Evolutionary conservation across 2,797 vertebrate species (phyloP).

Genomic region (Syngnathus acus): DNA sequence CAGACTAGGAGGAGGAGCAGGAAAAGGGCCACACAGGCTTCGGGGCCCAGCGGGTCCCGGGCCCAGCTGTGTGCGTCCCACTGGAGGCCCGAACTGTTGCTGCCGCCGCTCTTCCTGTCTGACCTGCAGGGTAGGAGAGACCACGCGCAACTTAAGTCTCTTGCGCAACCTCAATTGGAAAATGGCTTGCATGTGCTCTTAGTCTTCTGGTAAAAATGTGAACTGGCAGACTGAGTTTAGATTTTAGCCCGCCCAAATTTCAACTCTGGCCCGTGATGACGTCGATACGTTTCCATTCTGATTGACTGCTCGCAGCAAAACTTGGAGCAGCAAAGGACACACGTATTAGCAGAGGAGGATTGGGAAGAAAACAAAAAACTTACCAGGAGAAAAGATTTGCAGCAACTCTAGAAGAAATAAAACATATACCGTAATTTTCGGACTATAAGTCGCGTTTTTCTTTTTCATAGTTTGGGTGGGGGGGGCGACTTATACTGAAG

Average conservation of each 20-base stretch:
- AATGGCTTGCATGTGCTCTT: neutral
- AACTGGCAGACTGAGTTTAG: too few relatives aligned
- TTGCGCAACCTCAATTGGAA: neutral
- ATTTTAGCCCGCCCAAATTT: too few relatives aligned
- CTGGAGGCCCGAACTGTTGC: constrained; percentile 32
- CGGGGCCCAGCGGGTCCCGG: constrained; percentile 73
- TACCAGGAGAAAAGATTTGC: constrained; percentile 48
- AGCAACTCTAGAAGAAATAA: constrained; percentile 45
- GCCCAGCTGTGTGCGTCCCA: constrained; percentile 32
- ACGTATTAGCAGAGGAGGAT: too few relatives aligned
- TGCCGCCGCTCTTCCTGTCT: constrained; percentile 22
- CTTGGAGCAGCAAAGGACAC: too few relatives aligned
- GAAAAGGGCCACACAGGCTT: constrained; percentile 83
- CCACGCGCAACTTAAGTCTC: neutral
- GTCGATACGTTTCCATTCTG: too few relatives aligned
- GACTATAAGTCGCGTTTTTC: too few relatives aligned
- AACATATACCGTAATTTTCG: too few relatives aligned
- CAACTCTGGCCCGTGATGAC: too few relatives aligned
- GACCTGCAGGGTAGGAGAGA: constrained; percentile 33
- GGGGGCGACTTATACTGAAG: too few relatives aligned
- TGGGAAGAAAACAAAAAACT: constrained; percentile 12
- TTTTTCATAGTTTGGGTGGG: too few relatives aligned
- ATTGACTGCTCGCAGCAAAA: too few relatives aligned
- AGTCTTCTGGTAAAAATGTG: too few relatives aligned
- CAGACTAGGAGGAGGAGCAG: constrained; percentile 91